A percentile compares a stretch with the other conserved stretches of the same genome.
These are phyloP conservation scores for Lasaia peninsularis DNA, from an alignment of 1,140 invertebrate species.

Conservation along the genomic window DNA sequence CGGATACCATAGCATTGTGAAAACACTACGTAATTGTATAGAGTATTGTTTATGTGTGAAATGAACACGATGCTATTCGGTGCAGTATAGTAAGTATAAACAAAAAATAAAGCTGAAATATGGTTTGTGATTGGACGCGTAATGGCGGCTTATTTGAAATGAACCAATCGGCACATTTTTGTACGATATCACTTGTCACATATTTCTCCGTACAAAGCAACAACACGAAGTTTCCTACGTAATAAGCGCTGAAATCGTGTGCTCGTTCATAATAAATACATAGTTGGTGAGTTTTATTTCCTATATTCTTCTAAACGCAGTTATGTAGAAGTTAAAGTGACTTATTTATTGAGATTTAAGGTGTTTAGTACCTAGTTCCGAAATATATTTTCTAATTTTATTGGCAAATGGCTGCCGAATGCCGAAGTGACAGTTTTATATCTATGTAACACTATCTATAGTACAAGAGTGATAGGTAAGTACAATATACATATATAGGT, in stretches of 20 bases:
- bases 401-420: constrained; percentile 77
- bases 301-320: constrained; percentile 31
- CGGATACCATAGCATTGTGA: constrained; percentile 20
- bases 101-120: constrained; percentile 70
- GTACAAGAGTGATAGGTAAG: neutral
- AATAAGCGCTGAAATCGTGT: constrained; percentile 76
- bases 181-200: constrained; percentile 52
- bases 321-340: constrained; percentile 3
- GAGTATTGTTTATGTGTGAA: constrained; percentile 26
- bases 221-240: constrained; percentile 69
- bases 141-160: constrained; percentile 61
- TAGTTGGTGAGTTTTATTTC: constrained; percentile 63
- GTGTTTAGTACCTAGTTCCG: neutral
- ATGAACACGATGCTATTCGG: constrained; percentile 39
- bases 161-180: constrained; percentile 50
- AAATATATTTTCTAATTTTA: constrained; percentile 58
- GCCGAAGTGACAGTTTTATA: constrained; percentile 40
- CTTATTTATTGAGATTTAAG: neutral
- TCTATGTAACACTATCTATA: constrained; percentile 20
- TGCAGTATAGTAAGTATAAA: constrained; percentile 59
- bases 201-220: constrained; percentile 58
- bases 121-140: constrained; percentile 44
- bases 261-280: constrained; percentile 59
- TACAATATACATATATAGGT: neutral
- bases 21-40: constrained; percentile 11